These are phyloP conservation scores for Caenorhabditis sp. DNA, from an alignment of 2,888 invertebrate species.

Conservation along the genomic window DNA sequence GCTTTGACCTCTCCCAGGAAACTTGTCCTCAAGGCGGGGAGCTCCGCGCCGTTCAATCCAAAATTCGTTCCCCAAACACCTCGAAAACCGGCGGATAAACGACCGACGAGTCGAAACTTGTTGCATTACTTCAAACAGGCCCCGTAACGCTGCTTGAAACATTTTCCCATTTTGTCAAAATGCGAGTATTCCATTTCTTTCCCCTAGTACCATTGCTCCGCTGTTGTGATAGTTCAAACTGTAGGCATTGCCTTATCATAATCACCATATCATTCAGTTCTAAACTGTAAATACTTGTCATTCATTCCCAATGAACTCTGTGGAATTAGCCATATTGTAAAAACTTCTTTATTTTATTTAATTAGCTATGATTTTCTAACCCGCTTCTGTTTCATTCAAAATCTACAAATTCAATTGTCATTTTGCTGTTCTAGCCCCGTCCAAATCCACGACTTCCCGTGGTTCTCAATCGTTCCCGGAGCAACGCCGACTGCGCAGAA, in stretches of 20 bases:
- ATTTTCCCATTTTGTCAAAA: conserved; percentile 3
- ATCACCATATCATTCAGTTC: conserved; percentile 29
- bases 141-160: conserved; percentile 3
- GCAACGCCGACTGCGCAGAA: conserved; percentile 30
- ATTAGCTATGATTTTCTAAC: conserved; percentile 19
- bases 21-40: conserved; percentile 31
- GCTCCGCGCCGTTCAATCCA: background rate
- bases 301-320: background rate
- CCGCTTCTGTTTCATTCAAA: conserved; percentile 21
- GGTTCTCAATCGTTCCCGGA: conserved; percentile 29
- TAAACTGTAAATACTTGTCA: conserved; percentile 44
- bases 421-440: conserved; percentile 7
- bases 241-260: background rate
- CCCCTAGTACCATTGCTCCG: background rate
- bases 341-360: conserved; percentile 10
- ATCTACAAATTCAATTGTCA: background rate
- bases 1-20: conserved; percentile 52
- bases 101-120: conserved; percentile 54
- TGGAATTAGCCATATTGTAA: no score
- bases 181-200: background rate
- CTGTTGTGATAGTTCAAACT: background rate
- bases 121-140: conserved; percentile 52
- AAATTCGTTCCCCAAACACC: conserved; percentile 14
- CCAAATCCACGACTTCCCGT: conserved; percentile 34
- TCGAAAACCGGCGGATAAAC: conserved; percentile 31